Conservation (phyloP, 2,888 invertebrate genomes). For the Stenurella melanura region DNA sequence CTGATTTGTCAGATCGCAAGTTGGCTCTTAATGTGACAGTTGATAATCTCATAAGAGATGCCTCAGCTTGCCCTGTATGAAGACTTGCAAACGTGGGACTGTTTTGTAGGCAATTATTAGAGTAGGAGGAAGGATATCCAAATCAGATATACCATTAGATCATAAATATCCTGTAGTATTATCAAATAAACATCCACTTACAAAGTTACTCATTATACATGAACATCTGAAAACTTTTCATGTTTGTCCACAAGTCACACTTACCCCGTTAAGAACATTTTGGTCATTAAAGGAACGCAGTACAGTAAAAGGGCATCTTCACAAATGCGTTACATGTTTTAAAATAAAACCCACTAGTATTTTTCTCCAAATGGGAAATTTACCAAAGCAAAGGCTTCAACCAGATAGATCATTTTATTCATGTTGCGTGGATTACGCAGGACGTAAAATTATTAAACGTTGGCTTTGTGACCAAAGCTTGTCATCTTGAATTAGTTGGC, state of each 20-base stretch:
- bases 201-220: slow-evolving; percentile 41
- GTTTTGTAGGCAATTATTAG: slow-evolving; percentile 8
- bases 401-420: slow-evolving; percentile 48
- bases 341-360: slow-evolving; percentile 34
- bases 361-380: slow-evolving; percentile 49
- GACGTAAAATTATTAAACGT: slow-evolving; percentile 47
- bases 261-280: slow-evolving; percentile 49
- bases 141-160: slow-evolving; percentile 10
- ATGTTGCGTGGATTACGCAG: slow-evolving; percentile 51
- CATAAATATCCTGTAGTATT: background rate
- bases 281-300: slow-evolving; percentile 45
- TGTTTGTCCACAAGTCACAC: slow-evolving; percentile 37
- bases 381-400: slow-evolving; percentile 44
- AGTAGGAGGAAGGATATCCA: slow-evolving; percentile 50
- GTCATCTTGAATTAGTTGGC: slow-evolving; percentile 50
- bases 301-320: slow-evolving; percentile 37
- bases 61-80: too few relatives aligned
- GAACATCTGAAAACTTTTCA: slow-evolving; percentile 39
- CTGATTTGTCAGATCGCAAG: too few relatives aligned
- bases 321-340: slow-evolving; percentile 49
- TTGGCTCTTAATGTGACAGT: too few relatives aligned
- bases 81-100: too few relatives aligned
- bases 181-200: slow-evolving; percentile 46
- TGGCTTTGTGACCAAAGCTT: slow-evolving; percentile 50
- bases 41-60: too few relatives aligned